These are phyloP conservation scores for Sparus aurata DNA, from an alignment of 2,797 vertebrate species.

Conservation along the genomic window DNA sequence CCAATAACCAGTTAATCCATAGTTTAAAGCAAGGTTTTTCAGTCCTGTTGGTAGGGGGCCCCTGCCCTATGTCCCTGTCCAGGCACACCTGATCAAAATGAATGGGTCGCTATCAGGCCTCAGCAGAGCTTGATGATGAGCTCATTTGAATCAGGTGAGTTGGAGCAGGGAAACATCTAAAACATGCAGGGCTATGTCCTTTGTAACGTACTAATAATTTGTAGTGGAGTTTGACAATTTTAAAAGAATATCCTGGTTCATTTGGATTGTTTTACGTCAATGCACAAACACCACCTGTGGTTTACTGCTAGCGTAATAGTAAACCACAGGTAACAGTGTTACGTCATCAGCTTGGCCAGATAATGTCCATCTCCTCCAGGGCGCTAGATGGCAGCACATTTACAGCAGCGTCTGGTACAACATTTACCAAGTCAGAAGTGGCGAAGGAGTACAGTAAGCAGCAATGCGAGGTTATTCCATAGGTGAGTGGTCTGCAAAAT, in stretches of 20 bases:
- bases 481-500: conserved; percentile 56
- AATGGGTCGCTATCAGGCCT: too few species aligned
- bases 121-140: too few species aligned
- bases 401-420: rapidly evolving
- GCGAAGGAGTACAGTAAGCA: not conserved
- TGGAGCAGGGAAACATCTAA: too few species aligned
- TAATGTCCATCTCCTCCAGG: conserved; percentile 36
- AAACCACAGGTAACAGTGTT: too few species aligned
- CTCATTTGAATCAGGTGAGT: too few species aligned
- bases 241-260: not conserved
- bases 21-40: too few species aligned
- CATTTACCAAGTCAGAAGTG: not conserved
- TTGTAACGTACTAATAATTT: not conserved
- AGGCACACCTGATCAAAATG: too few species aligned
- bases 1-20: too few species aligned
- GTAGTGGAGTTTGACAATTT: not conserved
- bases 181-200: not conserved
- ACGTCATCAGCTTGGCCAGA: not conserved
- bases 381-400: conserved; percentile 66
- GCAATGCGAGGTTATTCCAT: conserved; percentile 61
- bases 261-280: not conserved
- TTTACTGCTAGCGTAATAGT: too few species aligned
- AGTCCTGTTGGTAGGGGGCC: too few species aligned
- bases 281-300: not conserved
- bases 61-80: too few species aligned